Evolutionary conservation across 1,140 invertebrate species (phyloP).

Genomic region (Cepaea nemoralis): DNA sequence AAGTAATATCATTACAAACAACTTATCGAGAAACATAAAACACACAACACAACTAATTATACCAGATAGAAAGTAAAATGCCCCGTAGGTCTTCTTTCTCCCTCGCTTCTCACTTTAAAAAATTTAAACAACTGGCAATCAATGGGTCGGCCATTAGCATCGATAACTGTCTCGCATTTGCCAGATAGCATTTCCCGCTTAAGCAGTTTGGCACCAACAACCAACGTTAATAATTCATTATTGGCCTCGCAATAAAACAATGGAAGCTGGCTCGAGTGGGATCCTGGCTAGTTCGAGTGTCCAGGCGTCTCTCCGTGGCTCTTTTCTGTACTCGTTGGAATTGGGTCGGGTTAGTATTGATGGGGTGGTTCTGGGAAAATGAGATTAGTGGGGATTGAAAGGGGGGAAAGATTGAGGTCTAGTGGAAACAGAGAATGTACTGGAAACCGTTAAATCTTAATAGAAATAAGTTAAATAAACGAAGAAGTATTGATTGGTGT

Average conservation of each 20-base stretch:
- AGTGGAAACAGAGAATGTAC: too few relatives aligned
- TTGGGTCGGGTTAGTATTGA: neutral
- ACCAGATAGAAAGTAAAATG: too few relatives aligned
- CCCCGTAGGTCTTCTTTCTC: too few relatives aligned
- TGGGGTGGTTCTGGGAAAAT: neutral
- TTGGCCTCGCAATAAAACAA: neutral
- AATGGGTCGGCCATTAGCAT: neutral
- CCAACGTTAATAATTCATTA: constrained; percentile 25
- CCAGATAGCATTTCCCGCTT: neutral
- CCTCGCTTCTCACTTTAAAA: too few relatives aligned
- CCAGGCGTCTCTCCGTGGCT: neutral
- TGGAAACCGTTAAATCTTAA: too few relatives aligned
- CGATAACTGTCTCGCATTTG: neutral
- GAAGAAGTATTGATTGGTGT: too few relatives aligned
- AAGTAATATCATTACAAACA: too few relatives aligned
- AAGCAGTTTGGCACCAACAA: constrained; percentile 6
- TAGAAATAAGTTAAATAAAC: too few relatives aligned
- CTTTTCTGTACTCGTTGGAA: neutral
- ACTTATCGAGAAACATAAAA: too few relatives aligned
- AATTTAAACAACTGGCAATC: neutral
- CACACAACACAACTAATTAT: too few relatives aligned
- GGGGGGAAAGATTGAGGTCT: too few relatives aligned
- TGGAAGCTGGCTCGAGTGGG: neutral
- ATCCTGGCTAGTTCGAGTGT: neutral
- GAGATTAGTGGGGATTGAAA: too few relatives aligned